A percentile compares a stretch with the other conserved stretches of the same genome.
Conservation (phyloP, 2,797 vertebrate species). For the Sphenodon punctatus region DNA sequence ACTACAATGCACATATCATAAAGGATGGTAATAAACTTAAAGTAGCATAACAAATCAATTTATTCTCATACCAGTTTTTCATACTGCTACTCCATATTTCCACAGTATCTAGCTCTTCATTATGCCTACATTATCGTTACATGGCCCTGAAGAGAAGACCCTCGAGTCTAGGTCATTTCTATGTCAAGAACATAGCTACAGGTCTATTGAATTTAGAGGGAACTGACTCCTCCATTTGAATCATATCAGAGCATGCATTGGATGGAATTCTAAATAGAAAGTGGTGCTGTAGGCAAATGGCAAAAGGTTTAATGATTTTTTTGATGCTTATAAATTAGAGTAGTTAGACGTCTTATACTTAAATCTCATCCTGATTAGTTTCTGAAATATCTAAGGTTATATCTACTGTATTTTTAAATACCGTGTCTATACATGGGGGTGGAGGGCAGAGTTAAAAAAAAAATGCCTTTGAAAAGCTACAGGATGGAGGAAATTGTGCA, state of each 20-base stretch:
- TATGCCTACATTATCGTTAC: not conserved
- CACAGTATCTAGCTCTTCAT: not conserved
- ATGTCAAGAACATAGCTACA: not conserved
- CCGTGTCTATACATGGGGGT: not conserved
- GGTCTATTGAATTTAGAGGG: not conserved
- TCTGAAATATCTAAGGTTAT: not conserved
- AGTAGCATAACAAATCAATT: not conserved
- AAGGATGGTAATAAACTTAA: not conserved
- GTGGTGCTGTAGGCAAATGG: not conserved
- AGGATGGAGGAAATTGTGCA: too few species aligned
- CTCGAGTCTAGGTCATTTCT: not conserved
- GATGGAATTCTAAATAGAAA: conserved; percentile 11
- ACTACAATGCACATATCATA: not conserved
- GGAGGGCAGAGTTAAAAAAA: too few species aligned
- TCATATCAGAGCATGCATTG: conserved; percentile 5
- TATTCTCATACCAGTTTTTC: not conserved
- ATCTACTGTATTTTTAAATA: not conserved
- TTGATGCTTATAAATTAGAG: not conserved
- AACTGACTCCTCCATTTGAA: not conserved
- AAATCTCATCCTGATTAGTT: not conserved
- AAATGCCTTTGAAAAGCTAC: too few species aligned
- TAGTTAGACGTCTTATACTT: not conserved
- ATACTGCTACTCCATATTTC: not conserved
- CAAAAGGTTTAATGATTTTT: not conserved
- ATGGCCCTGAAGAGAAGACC: not conserved